Evolutionary conservation across 2,888 invertebrate genomes (phyloP).

Genomic region (Antheraea yamamai): DNA sequence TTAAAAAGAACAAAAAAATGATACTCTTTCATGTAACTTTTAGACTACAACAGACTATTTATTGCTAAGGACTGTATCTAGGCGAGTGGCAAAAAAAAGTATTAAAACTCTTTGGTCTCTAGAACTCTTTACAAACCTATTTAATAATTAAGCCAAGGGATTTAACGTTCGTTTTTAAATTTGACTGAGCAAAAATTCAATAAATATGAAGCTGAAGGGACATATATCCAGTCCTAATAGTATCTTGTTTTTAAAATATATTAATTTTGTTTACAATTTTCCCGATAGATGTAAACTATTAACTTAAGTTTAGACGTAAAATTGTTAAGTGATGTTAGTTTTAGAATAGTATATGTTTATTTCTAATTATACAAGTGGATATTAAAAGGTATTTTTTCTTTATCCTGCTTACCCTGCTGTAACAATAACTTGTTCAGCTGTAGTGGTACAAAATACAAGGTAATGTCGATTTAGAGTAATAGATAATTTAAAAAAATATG

Average conservation of each 20-base stretch:
- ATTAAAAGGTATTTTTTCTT: neutral
- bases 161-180: neutral
- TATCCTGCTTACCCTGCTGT: no score
- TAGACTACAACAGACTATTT: no score
- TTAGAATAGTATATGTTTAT: neutral
- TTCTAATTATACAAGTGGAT: neutral
- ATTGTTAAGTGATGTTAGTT: neutral
- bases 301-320: neutral
- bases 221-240: neutral
- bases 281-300: neutral
- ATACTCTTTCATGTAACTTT: no score
- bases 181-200: neutral
- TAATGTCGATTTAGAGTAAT: no score
- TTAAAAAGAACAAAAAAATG: no score
- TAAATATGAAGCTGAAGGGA: neutral
- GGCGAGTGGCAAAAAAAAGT: neutral
- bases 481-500: no score
- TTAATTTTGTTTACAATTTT: neutral
- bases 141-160: neutral
- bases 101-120: neutral
- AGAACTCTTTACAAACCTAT: neutral
- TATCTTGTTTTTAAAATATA: neutral
- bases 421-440: no score
- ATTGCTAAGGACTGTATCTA: no score
- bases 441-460: no score